phyloP scores from a whole-genome alignment of 2,797 vertebrate genomes.

The Sebastes trivittatus region DNA sequence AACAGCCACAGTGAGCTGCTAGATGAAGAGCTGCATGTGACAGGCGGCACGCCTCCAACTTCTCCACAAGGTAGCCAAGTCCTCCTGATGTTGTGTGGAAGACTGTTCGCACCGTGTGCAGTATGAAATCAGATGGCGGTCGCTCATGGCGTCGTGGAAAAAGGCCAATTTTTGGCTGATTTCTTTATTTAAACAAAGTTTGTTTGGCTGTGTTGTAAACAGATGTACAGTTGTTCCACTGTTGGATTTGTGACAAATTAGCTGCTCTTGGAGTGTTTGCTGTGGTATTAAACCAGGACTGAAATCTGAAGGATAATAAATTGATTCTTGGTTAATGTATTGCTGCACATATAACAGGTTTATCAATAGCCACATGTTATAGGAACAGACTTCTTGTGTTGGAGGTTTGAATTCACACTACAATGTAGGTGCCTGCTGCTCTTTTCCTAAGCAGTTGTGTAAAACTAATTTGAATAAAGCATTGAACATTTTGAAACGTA shows the following conservation, averaged over 20 bases:
- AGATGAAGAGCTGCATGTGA: neutral
- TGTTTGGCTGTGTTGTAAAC: neutral
- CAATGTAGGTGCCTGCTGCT: too few species aligned
- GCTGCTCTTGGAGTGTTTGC: neutral
- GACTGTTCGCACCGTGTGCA: neutral
- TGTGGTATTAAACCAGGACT: neutral
- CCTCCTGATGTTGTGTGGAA: neutral
- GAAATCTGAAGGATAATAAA: too few species aligned
- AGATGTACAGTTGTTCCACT: neutral
- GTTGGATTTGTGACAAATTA: neutral
- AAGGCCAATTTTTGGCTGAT: too few species aligned
- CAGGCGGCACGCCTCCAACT: neutral
- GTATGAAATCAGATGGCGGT: neutral
- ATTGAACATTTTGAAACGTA: too few species aligned
- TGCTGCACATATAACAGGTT: too few species aligned
- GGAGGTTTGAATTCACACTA: too few species aligned
- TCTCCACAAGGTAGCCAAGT: neutral
- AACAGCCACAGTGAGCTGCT: neutral
- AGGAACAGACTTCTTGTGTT: too few species aligned
- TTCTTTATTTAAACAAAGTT: neutral
- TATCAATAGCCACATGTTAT: too few species aligned
- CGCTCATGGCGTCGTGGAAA: neutral
- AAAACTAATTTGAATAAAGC: too few species aligned
- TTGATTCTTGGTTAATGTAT: too few species aligned
- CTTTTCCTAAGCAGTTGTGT: too few species aligned